phyloP scores from a whole-genome alignment of 2,797 vertebrate genomes.

The Loris lydekkerianus region DNA sequence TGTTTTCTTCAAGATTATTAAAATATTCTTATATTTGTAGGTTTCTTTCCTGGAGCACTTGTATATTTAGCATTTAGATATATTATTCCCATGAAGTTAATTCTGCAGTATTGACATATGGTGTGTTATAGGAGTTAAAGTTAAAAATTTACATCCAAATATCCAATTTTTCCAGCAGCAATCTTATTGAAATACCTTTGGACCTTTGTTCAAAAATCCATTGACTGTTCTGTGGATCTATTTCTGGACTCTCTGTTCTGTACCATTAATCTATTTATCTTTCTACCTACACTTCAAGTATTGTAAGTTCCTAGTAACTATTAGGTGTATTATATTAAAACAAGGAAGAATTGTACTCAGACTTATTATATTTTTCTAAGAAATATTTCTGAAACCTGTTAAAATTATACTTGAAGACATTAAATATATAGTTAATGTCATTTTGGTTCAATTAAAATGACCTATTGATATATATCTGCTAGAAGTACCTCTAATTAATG shows the following conservation, averaged over 20 bases:
- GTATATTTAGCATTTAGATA: neutral
- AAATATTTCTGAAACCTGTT: neutral
- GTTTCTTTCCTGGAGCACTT: neutral
- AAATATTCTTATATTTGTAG: neutral
- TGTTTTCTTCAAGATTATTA: neutral
- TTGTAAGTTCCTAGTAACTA: neutral
- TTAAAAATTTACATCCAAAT: neutral
- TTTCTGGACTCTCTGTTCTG: neutral
- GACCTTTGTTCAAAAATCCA: neutral
- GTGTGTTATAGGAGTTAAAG: neutral
- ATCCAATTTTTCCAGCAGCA: neutral
- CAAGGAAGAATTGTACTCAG: neutral
- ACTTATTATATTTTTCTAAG: neutral
- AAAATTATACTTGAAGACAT: neutral
- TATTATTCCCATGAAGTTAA: neutral
- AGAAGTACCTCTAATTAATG: neutral
- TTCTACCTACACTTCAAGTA: neutral
- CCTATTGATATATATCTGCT: neutral
- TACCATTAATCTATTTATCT: neutral
- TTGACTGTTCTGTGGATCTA: neutral
- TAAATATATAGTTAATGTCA: neutral
- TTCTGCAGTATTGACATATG: too few relatives aligned
- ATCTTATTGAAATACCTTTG: neutral
- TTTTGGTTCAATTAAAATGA: neutral
- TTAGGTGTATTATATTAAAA: neutral